These are phyloP conservation scores for Oncorhynchus mykiss DNA, from an alignment of 2,113 vertebrate genomes.

Conservation along the genomic window DNA sequence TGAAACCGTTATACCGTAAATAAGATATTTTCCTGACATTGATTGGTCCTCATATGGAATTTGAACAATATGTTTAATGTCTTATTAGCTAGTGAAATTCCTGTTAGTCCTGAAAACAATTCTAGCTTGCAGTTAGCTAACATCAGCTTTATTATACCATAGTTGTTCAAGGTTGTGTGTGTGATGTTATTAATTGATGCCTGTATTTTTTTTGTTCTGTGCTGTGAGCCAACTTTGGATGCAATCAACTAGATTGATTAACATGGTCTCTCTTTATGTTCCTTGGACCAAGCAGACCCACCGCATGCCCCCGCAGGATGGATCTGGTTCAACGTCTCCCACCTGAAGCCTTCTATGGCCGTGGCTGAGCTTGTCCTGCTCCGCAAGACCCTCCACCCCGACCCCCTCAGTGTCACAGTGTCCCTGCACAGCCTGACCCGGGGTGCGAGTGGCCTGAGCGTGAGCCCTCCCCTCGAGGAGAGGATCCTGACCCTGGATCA, in stretches of 20 bases:
- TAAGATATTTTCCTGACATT: too few species aligned
- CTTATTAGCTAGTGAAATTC: too few species aligned
- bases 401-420: conserved; percentile 58
- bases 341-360: conserved; percentile 55
- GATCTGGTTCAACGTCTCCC: conserved; percentile 71
- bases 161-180: too few species aligned
- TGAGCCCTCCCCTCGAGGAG: conserved; percentile 57
- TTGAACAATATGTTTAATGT: too few species aligned
- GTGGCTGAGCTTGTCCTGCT: conserved; percentile 68
- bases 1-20: too few species aligned
- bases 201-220: too few species aligned
- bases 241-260: neutral
- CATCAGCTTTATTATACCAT: too few species aligned
- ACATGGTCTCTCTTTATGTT: neutral
- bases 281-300: conserved; percentile 37
- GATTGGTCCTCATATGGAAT: too few species aligned
- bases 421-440: conserved; percentile 56
- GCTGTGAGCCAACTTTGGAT: too few species aligned
- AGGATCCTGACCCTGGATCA: conserved; percentile 58
- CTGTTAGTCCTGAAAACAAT: too few species aligned
- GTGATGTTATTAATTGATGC: too few species aligned
- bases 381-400: conserved; percentile 63
- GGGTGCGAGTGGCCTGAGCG: conserved; percentile 27
- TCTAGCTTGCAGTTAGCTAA: too few species aligned
- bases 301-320: conserved; percentile 52